phyloP scores from a whole-genome alignment of 23 tunicate genomes.

The Styela clava region DNA sequence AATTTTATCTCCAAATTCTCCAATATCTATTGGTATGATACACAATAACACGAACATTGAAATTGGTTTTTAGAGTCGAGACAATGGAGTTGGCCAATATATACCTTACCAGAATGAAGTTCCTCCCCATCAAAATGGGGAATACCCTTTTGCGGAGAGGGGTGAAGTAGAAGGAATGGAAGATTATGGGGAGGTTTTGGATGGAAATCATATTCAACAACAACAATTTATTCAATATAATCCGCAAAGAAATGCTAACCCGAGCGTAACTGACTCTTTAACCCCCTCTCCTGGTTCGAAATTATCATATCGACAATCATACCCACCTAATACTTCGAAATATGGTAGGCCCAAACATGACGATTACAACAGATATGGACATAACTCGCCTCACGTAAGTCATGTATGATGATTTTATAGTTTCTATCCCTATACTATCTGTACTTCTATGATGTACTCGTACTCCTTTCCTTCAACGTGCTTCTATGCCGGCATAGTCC shows the following conservation, averaged over 20 bases:
- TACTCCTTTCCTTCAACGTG: too few relatives aligned
- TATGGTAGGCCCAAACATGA: neutral
- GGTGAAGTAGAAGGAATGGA: slow-evolving; percentile 88
- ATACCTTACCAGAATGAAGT: neutral
- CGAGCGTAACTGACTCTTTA: neutral
- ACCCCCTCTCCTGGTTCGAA: slow-evolving; percentile 7
- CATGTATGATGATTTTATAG: neutral
- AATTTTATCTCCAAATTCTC: too few relatives aligned
- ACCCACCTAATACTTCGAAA: neutral
- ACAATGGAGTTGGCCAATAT: slow-evolving; percentile 49
- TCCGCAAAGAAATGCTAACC: neutral
- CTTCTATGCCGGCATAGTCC: too few relatives aligned
- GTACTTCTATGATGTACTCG: too few relatives aligned
- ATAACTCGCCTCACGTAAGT: neutral
- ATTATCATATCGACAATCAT: slow-evolving; percentile 24
- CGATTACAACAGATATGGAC: neutral
- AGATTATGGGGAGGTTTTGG: slow-evolving; percentile 47
- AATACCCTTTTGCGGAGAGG: slow-evolving; percentile 63
- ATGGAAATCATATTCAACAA: slow-evolving; percentile 13
- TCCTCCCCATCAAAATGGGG: slow-evolving; percentile 9
- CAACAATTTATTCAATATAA: slow-evolving; percentile 19
- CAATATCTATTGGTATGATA: too few relatives aligned
- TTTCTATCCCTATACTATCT: too few relatives aligned
- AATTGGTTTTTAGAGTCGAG: slow-evolving; percentile 9
- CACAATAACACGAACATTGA: too few relatives aligned